Evolutionary conservation across 2,797 vertebrate species (phyloP).

Genomic region (Fistularia commersonii): DNA sequence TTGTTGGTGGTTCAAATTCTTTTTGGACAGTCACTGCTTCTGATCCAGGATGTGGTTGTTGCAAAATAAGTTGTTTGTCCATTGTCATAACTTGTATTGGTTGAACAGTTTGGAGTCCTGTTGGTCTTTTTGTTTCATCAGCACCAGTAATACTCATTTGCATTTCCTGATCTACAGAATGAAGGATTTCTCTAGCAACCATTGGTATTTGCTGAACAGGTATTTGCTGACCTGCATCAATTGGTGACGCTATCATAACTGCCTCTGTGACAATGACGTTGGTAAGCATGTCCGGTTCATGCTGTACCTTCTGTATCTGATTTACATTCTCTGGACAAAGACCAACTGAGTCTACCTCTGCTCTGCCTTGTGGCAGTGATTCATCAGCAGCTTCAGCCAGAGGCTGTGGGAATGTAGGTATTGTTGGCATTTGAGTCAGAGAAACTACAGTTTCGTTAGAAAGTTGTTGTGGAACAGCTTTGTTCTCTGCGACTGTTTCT

Average conservation of each 20-base stretch:
- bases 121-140: constrained; percentile 13
- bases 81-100: constrained; percentile 19
- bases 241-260: constrained; percentile 12
- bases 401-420: constrained; percentile 29
- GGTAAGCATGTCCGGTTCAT: constrained; percentile 21
- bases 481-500: constrained; percentile 15
- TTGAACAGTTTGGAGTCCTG: constrained; percentile 20
- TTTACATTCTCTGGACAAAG: constrained; percentile 12
- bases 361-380: constrained; percentile 17
- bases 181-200: no score
- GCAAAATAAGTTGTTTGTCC: constrained; percentile 15
- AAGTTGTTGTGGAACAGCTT: constrained; percentile 13
- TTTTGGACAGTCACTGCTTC: constrained; percentile 9
- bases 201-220: constrained; percentile 8
- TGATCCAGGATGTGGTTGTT: constrained; percentile 13
- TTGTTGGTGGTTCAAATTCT: constrained; percentile 29
- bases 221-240: constrained; percentile 23
- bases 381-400: constrained; percentile 26
- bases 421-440: constrained; percentile 22
- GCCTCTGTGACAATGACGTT: constrained; percentile 19
- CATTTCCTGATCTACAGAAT: no score
- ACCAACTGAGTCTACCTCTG: constrained; percentile 13
- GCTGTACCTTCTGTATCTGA: constrained; percentile 28
- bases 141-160: no score
- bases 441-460: constrained; percentile 15